Evolutionary conservation across 2,888 invertebrate species (phyloP).

Genomic region (Drosophila antonietae): DNA sequence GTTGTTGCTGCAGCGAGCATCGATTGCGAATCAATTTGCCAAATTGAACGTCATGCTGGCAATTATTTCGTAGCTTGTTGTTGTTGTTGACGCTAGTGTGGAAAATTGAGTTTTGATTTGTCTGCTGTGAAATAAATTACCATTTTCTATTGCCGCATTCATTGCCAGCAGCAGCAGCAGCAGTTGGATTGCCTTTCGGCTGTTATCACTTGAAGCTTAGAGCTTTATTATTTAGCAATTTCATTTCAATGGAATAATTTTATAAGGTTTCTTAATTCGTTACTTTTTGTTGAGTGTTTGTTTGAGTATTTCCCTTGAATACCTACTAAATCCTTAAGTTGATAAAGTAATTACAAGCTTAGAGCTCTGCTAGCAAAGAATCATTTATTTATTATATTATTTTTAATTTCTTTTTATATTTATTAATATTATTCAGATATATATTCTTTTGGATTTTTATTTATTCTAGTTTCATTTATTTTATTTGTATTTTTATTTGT

Average conservation of each 20-base stretch:
- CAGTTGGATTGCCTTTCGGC: not conserved
- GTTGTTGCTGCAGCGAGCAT: not conserved
- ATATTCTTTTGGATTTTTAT: too few relatives aligned
- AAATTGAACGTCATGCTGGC: conserved; percentile 48
- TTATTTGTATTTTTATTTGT: too few relatives aligned
- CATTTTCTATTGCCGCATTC: not conserved
- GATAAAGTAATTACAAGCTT: too few relatives aligned
- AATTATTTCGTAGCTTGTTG: conserved; percentile 24
- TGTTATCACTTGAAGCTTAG: not conserved
- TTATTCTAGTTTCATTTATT: too few relatives aligned
- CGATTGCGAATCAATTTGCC: conserved; percentile 38
- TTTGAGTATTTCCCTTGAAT: not conserved
- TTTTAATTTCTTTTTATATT: too few relatives aligned
- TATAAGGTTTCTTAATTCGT: not conserved
- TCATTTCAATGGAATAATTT: not conserved
- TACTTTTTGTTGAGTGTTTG: not conserved
- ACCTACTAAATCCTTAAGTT: not conserved
- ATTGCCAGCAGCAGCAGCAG: too few relatives aligned
- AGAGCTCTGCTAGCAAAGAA: too few relatives aligned
- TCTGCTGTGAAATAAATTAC: not conserved
- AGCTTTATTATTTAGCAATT: not conserved
- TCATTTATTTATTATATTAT: too few relatives aligned
- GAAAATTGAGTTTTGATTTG: conserved; percentile 10
- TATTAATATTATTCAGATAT: too few relatives aligned
- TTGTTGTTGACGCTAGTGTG: conserved; percentile 2